Evolutionary conservation across 53 echinoderm and acorn worm species (phyloP).

Genomic region (Glandiceps talaboti): DNA sequence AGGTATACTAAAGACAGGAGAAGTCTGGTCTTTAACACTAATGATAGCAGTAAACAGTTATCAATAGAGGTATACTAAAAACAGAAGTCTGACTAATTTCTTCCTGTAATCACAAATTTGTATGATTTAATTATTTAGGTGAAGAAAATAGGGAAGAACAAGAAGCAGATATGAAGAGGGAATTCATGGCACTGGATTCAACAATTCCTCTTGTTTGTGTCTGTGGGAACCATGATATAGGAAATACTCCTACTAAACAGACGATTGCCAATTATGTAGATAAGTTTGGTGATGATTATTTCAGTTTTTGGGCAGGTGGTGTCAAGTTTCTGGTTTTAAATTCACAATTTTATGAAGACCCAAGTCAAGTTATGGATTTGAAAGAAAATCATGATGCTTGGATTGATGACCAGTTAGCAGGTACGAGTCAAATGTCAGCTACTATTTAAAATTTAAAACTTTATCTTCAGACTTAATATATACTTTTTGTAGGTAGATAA

Average conservation of each 20-base stretch:
- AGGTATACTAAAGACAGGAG: too few relatives aligned
- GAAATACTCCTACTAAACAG: slow-evolving; percentile 47
- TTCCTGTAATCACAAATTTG: too few relatives aligned
- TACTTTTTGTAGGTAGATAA: too few relatives aligned
- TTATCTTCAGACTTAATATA: too few relatives aligned
- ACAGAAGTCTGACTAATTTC: too few relatives aligned
- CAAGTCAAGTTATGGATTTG: slow-evolving; percentile 43
- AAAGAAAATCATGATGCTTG: slow-evolving; percentile 59
- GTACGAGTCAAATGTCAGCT: too few relatives aligned
- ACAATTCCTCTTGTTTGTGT: slow-evolving; percentile 72
- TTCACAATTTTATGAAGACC: slow-evolving; percentile 58
- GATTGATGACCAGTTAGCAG: slow-evolving; percentile 60
- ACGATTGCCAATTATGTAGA: slow-evolving; percentile 37
- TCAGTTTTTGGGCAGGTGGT: slow-evolving; percentile 78
- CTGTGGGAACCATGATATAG: slow-evolving; percentile 90
- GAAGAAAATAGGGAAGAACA: slow-evolving; percentile 31
- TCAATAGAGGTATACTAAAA: too few relatives aligned
- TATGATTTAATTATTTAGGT: slow-evolving; percentile 39
- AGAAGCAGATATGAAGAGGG: slow-evolving; percentile 37
- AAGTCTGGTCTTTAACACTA: too few relatives aligned
- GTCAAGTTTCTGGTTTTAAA: slow-evolving; percentile 72
- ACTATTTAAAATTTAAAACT: too few relatives aligned
- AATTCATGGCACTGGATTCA: slow-evolving; percentile 48
- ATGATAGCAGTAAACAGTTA: too few relatives aligned
- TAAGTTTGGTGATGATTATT: slow-evolving; percentile 72